Base-by-base conservation (phyloP, 23 tunicate genomes). In the Oikopleura albicans region DNA sequence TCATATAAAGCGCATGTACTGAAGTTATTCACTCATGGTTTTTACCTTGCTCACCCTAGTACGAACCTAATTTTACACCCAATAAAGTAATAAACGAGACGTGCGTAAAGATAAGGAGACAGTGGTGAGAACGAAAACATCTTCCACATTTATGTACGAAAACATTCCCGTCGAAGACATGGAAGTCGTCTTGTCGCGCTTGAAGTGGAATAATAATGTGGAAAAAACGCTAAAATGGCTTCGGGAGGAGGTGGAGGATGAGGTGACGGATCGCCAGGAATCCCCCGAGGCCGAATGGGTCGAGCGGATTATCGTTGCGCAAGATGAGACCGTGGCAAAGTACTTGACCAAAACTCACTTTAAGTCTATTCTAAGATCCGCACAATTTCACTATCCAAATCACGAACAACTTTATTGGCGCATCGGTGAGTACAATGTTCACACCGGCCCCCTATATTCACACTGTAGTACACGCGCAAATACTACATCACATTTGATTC, bases 211-310 rank as follows among this genome's bases (percentile, higher is more conserved):
- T 29, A 37, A 71, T 29, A 71, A 71, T 16, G 34, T 71, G 4
- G 79, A 71, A 71, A 71, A 71, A 2, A 37, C 79, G 33, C 35
- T 71, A 29, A 71, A 71, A 71, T 71, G 79, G 79, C 79, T 71
- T 37, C 33, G 79, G 2, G 4, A 2, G 28, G 79, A 71, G 37
- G 37, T 71, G 28, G 34, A 71, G 31, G 79, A 71, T 29, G 79
- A 71, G 37, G 31, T 71, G 2, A 71, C 28, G 4, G 79, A 71
- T 71, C 79, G 79, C 35, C 79, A 71, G 35, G 79, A 71, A 71
- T 71, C 79, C 36, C 34, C 79, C 4, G 34, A 71, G 4, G 33
- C 27, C 28, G 79, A 71, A 2, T 71, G 79, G 79, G 79, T 71
- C 2, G 79, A 71, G 35, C 33, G 79, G 4, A 71, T 16, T 71